Evolutionary conservation across 2,113 vertebrate species (phyloP).

Genomic region (Euleptes europaea): DNA sequence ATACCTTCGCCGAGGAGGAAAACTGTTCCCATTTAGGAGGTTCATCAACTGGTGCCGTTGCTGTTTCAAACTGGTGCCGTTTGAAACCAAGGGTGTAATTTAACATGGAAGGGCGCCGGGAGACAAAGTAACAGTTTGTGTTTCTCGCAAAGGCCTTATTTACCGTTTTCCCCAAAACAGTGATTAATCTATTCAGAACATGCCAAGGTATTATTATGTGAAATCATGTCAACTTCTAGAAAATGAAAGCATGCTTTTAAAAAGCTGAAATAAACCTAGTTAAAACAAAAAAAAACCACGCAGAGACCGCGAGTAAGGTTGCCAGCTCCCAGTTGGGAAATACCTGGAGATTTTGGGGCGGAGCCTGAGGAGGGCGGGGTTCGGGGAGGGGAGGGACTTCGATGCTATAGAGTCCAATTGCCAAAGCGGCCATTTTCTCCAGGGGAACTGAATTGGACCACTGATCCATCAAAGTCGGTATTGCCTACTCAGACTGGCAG

Average conservation of each 20-base stretch:
- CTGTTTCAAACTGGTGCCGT: slow-evolving; percentile 7
- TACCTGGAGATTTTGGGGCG: too few relatives aligned
- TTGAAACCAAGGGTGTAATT: slow-evolving; percentile 37
- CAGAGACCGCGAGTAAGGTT: too few relatives aligned
- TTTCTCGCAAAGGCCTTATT: slow-evolving; percentile 22
- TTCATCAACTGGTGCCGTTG: slow-evolving; percentile 33
- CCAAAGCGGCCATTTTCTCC: too few relatives aligned
- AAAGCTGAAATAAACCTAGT: neutral
- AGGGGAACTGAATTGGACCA: too few relatives aligned
- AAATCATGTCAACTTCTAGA: slow-evolving; percentile 17
- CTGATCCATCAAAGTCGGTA: too few relatives aligned
- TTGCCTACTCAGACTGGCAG: too few relatives aligned
- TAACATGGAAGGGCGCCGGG: slow-evolving; percentile 13
- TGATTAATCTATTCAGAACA: slow-evolving; percentile 31
- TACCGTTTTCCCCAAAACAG: slow-evolving; percentile 29
- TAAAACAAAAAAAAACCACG: neutral
- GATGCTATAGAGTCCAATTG: too few relatives aligned
- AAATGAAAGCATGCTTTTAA: slow-evolving; percentile 18
- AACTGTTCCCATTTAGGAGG: neutral
- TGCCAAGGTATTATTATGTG: slow-evolving; percentile 40
- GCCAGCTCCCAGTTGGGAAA: too few relatives aligned
- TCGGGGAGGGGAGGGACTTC: too few relatives aligned
- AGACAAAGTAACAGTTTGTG: slow-evolving; percentile 28
- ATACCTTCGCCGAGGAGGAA: neutral
- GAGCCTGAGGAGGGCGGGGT: too few relatives aligned